Evolutionary conservation across 2,888 invertebrate genomes (phyloP), one percentile per base, ranked within the genome.

Genomic region (Morpho achilles): DNA sequence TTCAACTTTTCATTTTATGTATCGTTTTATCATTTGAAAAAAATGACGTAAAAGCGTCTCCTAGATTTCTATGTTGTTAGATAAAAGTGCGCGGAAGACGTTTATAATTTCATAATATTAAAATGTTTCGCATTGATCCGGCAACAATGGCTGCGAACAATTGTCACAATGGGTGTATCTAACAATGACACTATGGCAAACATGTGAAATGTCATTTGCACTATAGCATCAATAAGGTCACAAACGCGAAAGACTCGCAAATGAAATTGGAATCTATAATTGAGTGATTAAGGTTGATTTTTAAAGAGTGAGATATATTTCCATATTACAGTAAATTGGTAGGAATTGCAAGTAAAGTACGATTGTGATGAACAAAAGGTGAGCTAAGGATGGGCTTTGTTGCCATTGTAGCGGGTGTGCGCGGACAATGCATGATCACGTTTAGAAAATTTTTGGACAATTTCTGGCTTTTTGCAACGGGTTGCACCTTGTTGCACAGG

Each of bases 101-200:
- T 87, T 85, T 84, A 88, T 89, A 89, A 88, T 89, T 89, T 87
- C 82, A 84, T 83, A 86, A 88, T 89, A 90, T 90, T 90, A 90
- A 88, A 89, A 89, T 88, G 89, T 89, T 88, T 89, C 87, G 75
- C 87, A 88, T 88, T 85, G 87, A 88, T 87, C 77, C 73, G 67
- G 58, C 74, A 78, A 87, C 88, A 85, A 86, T 76, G 70, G 70
- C 63, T 66, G 69, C 73, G 80, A 87, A 89, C 88, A 90, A 89
- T 85, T 67, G 66, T 69, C 68, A 90, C 88, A 89, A 90, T 87
- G 76, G 84, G 87, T 86, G 74, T 87, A 85, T 77, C 81, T 87
- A 88, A 90, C 90, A 89, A 90, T 90, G 89, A 88, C 87, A 85
- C 82, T 86, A 83, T 77, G 76, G 82, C 88, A 89, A 90, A 90